phyloP scores from a whole-genome alignment of 1,140 invertebrate genomes.

The Bradysia coprophila region DNA sequence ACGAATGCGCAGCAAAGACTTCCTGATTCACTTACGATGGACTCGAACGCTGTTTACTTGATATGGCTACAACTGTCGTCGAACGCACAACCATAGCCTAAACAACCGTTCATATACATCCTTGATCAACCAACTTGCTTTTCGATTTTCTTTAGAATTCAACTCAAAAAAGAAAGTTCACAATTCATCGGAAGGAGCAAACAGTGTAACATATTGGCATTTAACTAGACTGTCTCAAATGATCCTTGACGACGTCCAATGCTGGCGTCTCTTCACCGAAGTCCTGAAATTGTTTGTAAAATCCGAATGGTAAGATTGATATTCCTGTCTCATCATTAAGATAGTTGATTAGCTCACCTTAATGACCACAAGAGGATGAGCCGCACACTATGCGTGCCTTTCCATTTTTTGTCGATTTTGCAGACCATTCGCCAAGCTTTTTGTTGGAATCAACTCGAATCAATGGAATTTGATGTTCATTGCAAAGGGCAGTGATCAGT shows the following conservation, averaged over 20 bases:
- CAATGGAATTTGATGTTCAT: constrained; percentile 93
- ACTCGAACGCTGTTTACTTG: too few relatives aligned
- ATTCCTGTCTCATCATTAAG: constrained; percentile 7
- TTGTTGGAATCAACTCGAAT: constrained; percentile 95
- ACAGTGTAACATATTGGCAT: neutral
- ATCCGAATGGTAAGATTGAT: constrained; percentile 3
- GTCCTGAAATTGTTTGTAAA: constrained; percentile 40
- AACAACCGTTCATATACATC: neutral
- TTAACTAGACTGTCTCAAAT: constrained; percentile 37
- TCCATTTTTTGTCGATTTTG: constrained; percentile 97
- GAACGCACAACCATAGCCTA: too few relatives aligned
- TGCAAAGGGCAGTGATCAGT: constrained; percentile 94
- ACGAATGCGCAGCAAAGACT: too few relatives aligned
- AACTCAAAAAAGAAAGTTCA: too few relatives aligned
- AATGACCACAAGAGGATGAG: constrained; percentile 95
- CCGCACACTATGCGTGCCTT: constrained; percentile 98
- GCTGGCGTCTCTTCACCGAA: constrained; percentile 92
- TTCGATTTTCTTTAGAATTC: neutral
- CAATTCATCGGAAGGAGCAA: too few relatives aligned
- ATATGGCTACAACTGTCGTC: too few relatives aligned
- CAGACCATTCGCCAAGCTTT: constrained; percentile 97
- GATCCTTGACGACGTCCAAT: constrained; percentile 80
- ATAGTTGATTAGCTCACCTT: constrained; percentile 36
- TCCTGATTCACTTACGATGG: too few relatives aligned
- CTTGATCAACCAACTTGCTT: neutral